These are phyloP conservation scores for Masnerella sp. DNA, from an alignment of 2,888 invertebrate genomes.

Conservation along the genomic window DNA sequence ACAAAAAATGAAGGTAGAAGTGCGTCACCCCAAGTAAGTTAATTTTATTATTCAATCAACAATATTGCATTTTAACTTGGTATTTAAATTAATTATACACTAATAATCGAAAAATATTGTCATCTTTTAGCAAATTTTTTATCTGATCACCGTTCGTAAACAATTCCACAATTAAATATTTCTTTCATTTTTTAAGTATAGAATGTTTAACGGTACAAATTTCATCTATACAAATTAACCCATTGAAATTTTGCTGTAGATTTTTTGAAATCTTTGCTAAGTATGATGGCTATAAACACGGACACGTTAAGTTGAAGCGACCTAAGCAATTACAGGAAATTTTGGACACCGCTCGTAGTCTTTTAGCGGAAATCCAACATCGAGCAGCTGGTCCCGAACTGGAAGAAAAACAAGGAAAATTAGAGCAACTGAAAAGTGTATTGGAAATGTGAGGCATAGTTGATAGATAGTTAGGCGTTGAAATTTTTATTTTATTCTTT, in stretches of 20 bases:
- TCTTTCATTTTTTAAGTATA: too few species aligned
- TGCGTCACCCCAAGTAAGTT: slow-evolving; percentile 92
- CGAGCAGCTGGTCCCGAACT: slow-evolving; percentile 93
- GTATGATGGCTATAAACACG: slow-evolving; percentile 96
- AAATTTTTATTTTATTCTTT: slow-evolving; percentile 6
- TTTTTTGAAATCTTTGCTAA: slow-evolving; percentile 99
- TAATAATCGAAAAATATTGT: too few species aligned
- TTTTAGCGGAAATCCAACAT: slow-evolving; percentile 93
- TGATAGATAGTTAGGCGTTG: slow-evolving; percentile 5
- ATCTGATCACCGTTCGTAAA: too few species aligned
- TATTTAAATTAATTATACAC: too few species aligned
- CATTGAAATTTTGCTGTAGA: slow-evolving; percentile 79
- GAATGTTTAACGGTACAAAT: too few species aligned
- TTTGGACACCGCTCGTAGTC: slow-evolving; percentile 94
- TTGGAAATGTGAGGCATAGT: slow-evolving; percentile 93
- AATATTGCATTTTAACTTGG: too few species aligned
- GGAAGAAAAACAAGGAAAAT: slow-evolving; percentile 97
- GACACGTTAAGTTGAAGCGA: slow-evolving; percentile 97
- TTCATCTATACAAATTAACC: too few species aligned
- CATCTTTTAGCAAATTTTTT: too few species aligned
- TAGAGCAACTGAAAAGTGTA: slow-evolving; percentile 98
- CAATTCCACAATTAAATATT: too few species aligned
- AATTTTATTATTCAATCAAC: neutral
- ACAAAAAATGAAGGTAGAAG: slow-evolving; percentile 99
- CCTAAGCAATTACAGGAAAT: slow-evolving; percentile 99